Evolutionary conservation across 92 coral and sea anemone genomes (phyloP).

Genomic region (Zoanthus solanderi): DNA sequence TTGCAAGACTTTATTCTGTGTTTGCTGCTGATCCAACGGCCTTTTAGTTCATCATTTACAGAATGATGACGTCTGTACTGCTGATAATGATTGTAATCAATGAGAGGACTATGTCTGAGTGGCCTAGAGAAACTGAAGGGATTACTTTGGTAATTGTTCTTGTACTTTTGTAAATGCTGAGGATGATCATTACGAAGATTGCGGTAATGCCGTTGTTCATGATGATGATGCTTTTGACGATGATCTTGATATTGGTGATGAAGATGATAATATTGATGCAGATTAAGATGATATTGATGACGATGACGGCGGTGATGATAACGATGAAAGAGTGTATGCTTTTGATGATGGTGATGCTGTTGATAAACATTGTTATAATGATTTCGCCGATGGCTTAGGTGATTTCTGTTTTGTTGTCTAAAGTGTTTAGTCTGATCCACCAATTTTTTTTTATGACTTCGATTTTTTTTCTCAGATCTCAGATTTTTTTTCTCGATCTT

Average conservation of each 20-base stretch:
- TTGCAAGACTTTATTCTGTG: slow-evolving; percentile 80
- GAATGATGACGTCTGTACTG: slow-evolving; percentile 77
- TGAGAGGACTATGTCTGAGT: slow-evolving; percentile 49
- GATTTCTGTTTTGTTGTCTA: neutral
- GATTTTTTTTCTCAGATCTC: neutral
- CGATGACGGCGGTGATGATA: neutral
- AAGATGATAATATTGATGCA: neutral
- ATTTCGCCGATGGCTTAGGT: neutral
- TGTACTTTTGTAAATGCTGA: slow-evolving; percentile 5
- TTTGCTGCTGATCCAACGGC: slow-evolving; percentile 79
- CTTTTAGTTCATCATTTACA: slow-evolving; percentile 75
- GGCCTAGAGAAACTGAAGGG: neutral
- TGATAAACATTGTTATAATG: neutral
- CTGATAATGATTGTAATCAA: slow-evolving; percentile 75
- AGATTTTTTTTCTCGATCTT: too few relatives aligned
- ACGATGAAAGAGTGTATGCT: neutral
- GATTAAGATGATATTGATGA: neutral
- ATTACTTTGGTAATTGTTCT: neutral
- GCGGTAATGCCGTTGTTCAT: neutral
- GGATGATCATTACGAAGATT: slow-evolving; percentile 21
- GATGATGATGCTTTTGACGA: slow-evolving; percentile 2
- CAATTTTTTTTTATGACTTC: neutral
- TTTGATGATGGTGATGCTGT: neutral
- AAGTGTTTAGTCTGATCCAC: neutral
- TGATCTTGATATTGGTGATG: neutral